phyloP scores from a whole-genome alignment of 1,140 invertebrate species.

The Atopsyche davidsoni region DNA sequence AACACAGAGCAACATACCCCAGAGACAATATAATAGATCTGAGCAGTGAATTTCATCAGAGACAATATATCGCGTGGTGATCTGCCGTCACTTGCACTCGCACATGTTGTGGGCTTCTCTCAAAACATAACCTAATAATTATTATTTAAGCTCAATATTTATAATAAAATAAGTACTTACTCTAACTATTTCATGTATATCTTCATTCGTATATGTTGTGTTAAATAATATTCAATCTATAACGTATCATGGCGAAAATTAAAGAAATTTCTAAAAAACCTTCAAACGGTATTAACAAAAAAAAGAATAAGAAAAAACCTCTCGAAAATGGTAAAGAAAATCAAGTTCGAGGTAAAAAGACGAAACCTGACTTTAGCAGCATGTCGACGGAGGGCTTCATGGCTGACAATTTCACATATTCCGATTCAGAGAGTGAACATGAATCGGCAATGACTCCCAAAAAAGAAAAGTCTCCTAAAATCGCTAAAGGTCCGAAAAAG shows the following conservation, averaged over 20 bases:
- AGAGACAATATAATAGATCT: no score
- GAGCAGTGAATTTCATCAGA: no score
- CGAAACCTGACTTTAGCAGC: not conserved
- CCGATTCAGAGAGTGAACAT: not conserved
- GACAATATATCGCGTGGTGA: no score
- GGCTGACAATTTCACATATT: not conserved
- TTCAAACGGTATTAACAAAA: not conserved
- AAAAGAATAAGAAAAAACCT: no score
- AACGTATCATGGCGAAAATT: not conserved
- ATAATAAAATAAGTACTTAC: not conserved
- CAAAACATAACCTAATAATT: not conserved
- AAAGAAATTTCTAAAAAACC: slow-evolving; percentile 1
- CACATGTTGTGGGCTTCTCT: no score
- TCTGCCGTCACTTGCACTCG: no score
- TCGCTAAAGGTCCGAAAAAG: not conserved
- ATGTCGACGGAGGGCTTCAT: not conserved
- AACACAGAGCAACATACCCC: no score
- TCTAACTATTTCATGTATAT: not conserved
- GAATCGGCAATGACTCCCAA: not conserved
- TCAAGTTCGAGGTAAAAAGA: no score
- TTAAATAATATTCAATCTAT: not conserved
- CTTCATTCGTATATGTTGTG: not conserved
- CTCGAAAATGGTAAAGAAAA: no score
- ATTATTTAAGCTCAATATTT: not conserved
- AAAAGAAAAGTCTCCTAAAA: not conserved